Base-by-base conservation (phyloP, 2,797 vertebrate genomes). In the Alectoris magna region DNA sequence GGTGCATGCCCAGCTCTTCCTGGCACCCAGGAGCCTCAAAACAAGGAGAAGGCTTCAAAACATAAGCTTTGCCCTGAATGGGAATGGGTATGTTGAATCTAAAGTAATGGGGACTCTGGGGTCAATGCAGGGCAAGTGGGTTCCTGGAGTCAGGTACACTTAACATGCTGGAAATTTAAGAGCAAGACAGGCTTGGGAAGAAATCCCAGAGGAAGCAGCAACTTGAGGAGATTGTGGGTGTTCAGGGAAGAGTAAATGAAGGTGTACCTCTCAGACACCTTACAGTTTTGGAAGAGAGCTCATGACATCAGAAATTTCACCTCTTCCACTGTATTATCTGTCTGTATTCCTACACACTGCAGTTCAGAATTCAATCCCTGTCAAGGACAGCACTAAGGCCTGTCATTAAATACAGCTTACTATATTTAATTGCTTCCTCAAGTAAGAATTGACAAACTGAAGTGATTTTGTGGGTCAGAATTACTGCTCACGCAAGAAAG, bases 41-140 rank as follows among this genome's bases (percentile, higher is more conserved):
- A 60, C 6, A 34, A 72, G 58, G 24, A 88, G 27, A 22, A 73
- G 17, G 34, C 34, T 86, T 89, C 55, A 66, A 24, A 91, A 88
- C 13, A 17, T 44, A 62, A 82, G 29, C 8, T n/a, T 49, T 8
- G n/a, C 3, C 6, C 29, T 12, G 6, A 27, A 3, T 9, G 36
- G 34, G n/a, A 62, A 31, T 48, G 38, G 27, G 15, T 34, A 26
- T 4, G 7, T 64, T 3, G 2, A 29, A 29, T 8, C 64, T 93
- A 74, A 90, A 94, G 15, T 8, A 11, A 2, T 4, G 8, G 19
- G 46, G 34, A 8, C 53, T 59, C 29, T 41, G 31, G 14, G 15
- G 17, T 12, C 2, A 0, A 10, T 3, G 7, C 10, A 46, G 49
- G 27, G 16, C 26, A 63, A 38, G 9, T 6, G 46, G 51, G 38